These are phyloP conservation scores for Dioctria rufipes DNA, from an alignment of 2,888 invertebrate genomes.

Conservation along the genomic window DNA sequence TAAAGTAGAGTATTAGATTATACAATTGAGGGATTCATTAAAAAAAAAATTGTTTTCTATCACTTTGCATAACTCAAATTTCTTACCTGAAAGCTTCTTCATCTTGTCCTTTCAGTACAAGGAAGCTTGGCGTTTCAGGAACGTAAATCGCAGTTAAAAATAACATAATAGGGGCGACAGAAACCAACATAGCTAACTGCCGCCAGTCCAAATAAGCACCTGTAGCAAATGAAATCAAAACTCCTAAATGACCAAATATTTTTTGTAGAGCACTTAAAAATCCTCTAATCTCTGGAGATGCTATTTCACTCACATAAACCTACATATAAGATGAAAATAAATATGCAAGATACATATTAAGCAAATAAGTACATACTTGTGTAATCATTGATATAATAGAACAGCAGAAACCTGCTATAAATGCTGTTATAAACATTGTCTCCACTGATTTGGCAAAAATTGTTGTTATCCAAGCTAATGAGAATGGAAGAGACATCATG, in stretches of 20 bases:
- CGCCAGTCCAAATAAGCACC: slow-evolving; percentile 90
- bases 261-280: slow-evolving; percentile 90
- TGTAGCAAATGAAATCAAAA: slow-evolving; percentile 85
- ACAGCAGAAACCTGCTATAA: slow-evolving; percentile 87
- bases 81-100: slow-evolving; percentile 75
- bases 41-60: no score
- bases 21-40: no score
- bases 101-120: slow-evolving; percentile 83
- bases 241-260: slow-evolving; percentile 88
- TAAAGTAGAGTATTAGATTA: no score
- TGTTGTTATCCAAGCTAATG: slow-evolving; percentile 86
- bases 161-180: slow-evolving; percentile 83
- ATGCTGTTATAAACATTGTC: slow-evolving; percentile 87
- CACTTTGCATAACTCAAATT: background rate
- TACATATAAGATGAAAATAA: slow-evolving; percentile 64
- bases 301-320: slow-evolving; percentile 94
- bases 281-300: slow-evolving; percentile 88
- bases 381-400: slow-evolving; percentile 84
- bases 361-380: slow-evolving; percentile 72
- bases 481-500: slow-evolving; percentile 82
- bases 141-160: slow-evolving; percentile 84
- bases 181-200: slow-evolving; percentile 85
- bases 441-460: slow-evolving; percentile 83
- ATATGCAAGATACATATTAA: background rate
- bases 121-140: slow-evolving; percentile 91